phyloP scores from a whole-genome alignment of 2,888 invertebrate species.

The Hypena proboscidalis region DNA sequence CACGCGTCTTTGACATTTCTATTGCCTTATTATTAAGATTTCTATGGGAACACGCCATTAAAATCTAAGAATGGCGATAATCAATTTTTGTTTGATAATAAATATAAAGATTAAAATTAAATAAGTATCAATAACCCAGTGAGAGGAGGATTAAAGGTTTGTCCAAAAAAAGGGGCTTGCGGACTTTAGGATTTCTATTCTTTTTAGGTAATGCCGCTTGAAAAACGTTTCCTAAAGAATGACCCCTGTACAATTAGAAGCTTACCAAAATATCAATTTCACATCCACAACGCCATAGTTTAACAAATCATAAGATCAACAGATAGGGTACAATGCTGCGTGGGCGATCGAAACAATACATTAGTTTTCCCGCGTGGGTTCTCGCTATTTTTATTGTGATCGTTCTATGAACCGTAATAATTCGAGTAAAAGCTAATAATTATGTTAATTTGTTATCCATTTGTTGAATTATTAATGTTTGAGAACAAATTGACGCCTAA shows the following conservation, averaged over 20 bases:
- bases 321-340: background rate
- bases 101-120: background rate
- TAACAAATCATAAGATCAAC: background rate
- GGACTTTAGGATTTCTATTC: background rate
- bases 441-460: background rate
- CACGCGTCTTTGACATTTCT: too few relatives aligned
- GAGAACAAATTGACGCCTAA: too few relatives aligned
- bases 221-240: constrained; percentile 4
- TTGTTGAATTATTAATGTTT: too few relatives aligned
- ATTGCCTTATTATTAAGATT: too few relatives aligned
- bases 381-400: constrained; percentile 21
- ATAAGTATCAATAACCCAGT: constrained; percentile 2
- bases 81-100: constrained; percentile 3
- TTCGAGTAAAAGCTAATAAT: constrained; percentile 1
- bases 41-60: too few relatives aligned
- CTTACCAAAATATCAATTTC: too few relatives aligned
- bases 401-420: constrained; percentile 1
- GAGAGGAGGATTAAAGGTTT: constrained; percentile 1
- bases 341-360: constrained; percentile 31
- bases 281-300: too few relatives aligned
- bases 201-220: constrained; percentile 1
- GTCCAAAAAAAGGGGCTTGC: constrained; percentile 2
- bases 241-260: background rate
- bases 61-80: too few relatives aligned
- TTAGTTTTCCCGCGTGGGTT: constrained; percentile 28